Percentiles rank a stretch among this genome's conserved stretches.
Conservation (phyloP, 2,888 invertebrate genomes). For the Drosophila cognata region DNA sequence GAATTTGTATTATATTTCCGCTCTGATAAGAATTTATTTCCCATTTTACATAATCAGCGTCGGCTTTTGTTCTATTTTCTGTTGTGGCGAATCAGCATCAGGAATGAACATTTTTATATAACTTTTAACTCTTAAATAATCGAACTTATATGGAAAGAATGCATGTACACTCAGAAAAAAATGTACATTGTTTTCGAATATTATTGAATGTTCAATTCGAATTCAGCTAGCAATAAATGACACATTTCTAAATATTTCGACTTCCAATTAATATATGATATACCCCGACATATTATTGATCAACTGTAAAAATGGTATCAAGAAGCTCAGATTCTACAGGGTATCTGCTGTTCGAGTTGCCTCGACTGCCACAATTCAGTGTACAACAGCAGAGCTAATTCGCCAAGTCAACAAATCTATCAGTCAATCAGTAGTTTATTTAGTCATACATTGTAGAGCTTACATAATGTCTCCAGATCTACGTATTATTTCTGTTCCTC, state of each 20-base stretch:
- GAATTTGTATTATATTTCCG: background rate
- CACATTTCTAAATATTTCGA: background rate
- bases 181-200: background rate
- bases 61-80: background rate
- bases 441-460: conserved; percentile 16
- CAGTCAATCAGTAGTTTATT: background rate
- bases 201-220: background rate
- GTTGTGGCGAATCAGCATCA: background rate
- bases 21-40: conserved; percentile 2
- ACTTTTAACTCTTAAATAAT: background rate
- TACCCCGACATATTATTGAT: background rate
- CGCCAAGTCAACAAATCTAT: conserved; percentile 9
- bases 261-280: background rate
- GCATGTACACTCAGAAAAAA: background rate
- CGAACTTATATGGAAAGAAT: background rate
- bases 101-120: background rate
- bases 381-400: conserved; percentile 3
- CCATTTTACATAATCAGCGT: background rate
- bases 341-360: background rate
- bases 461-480: conserved; percentile 48
- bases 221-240: rapidly evolving
- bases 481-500: conserved; percentile 7
- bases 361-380: background rate
- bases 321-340: background rate
- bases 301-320: background rate